A percentile compares a stretch with the other conserved stretches of the same genome.
These are phyloP conservation scores for Caranx ignobilis DNA, from an alignment of 2,113 vertebrate genomes.

Conservation along the genomic window DNA sequence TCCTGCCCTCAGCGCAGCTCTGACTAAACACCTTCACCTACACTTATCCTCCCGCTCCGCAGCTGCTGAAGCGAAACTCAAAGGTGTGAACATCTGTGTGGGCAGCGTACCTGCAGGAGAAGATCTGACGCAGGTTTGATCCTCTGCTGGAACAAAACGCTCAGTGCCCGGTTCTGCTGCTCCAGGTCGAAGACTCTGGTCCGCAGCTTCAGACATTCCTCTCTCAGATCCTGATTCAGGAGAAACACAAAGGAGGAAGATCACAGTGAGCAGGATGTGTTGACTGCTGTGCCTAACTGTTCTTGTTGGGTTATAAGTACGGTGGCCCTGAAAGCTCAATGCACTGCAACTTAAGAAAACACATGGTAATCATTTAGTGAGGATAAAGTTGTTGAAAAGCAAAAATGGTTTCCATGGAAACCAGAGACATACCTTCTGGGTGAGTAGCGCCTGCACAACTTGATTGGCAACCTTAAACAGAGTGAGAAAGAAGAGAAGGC, in stretches of 20 bases:
- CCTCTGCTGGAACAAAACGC: conserved; percentile 91
- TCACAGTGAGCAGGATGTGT: not conserved
- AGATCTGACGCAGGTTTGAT: conserved; percentile 90
- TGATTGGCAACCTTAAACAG: conserved; percentile 93
- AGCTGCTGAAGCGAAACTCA: not conserved
- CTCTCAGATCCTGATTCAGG: conserved; percentile 88
- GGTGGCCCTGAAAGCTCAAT: too few relatives aligned
- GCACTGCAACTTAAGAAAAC: too few relatives aligned
- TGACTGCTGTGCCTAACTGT: too few relatives aligned
- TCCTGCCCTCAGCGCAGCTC: too few relatives aligned
- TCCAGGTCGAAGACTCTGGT: conserved; percentile 94
- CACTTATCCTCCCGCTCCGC: not conserved
- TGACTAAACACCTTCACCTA: too few relatives aligned
- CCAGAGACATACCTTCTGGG: conserved; percentile 90
- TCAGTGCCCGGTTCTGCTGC: conserved; percentile 91
- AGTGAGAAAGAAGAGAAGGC: not conserved
- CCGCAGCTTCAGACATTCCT: conserved; percentile 93
- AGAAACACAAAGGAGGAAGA: not conserved
- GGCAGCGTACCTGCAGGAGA: conserved; percentile 88
- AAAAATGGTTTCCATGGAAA: conserved; percentile 18
- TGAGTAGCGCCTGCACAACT: conserved; percentile 94
- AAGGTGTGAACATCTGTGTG: not conserved
- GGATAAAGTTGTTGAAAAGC: not conserved
- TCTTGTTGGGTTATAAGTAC: too few relatives aligned
- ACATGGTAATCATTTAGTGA: too few relatives aligned